Conservation (phyloP, 2,797 vertebrate genomes). For the Schizopygopsis pylzovi region DNA sequence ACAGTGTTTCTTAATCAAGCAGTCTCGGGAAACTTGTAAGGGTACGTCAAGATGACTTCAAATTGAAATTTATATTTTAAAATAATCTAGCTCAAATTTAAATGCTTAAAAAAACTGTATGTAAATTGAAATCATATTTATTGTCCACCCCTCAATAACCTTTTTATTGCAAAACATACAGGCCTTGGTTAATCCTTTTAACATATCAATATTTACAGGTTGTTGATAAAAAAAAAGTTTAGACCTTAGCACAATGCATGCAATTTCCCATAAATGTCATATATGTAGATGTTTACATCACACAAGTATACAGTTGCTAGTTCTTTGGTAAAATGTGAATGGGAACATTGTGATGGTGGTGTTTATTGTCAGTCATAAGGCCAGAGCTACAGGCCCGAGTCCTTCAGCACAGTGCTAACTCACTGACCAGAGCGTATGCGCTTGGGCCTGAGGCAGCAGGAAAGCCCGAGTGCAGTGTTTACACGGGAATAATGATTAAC, state of each 20-base stretch:
- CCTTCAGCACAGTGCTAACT: slow-evolving; percentile 21
- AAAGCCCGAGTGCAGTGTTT: slow-evolving; percentile 37
- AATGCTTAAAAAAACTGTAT: background rate
- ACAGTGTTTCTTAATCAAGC: background rate
- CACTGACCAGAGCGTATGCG: background rate
- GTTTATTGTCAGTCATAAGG: background rate
- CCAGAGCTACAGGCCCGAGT: background rate
- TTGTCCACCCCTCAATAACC: too few relatives aligned
- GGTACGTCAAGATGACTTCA: background rate
- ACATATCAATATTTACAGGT: too few relatives aligned
- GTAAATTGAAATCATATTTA: too few relatives aligned
- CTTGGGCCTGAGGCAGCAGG: slow-evolving; percentile 29
- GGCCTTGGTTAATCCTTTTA: background rate
- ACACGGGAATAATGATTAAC: slow-evolving; percentile 55
- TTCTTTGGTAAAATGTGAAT: background rate
- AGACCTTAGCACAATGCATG: background rate
- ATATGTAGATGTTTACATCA: background rate
- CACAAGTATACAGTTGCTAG: background rate
- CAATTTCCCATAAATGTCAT: background rate
- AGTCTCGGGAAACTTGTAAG: background rate
- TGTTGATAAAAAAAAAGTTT: too few relatives aligned
- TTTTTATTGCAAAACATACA: too few relatives aligned
- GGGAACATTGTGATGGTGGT: background rate
- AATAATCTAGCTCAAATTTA: background rate
- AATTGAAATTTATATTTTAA: background rate